Base-by-base conservation (phyloP, 2,888 invertebrate species). In the Acronicta aceris region DNA sequence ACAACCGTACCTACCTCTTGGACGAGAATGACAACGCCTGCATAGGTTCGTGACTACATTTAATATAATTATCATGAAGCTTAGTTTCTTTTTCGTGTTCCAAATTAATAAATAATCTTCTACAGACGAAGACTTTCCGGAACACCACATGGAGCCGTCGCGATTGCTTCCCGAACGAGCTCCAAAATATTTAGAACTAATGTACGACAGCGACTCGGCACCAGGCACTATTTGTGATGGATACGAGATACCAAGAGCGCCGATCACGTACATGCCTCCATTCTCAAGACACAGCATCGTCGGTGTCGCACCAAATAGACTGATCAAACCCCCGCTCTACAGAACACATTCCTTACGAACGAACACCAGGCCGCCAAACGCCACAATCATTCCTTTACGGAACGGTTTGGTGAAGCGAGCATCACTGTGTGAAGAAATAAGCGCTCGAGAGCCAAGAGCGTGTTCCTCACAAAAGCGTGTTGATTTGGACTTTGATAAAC, bases 1-100 rank as follows among this genome's bases (percentile, higher is more conserved):
- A 96, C 95, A 97, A 97, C 95, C 96, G 96, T 94, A 96, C 96
- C 92, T 97, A 97, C 95, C 96, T 97, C 94, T 96, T 96, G 87
- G 97, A 97, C 94, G 96, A 96, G 94, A 96, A 96, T 94, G 96
- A 95, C 94, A 96, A 96, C 92, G 87, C 93, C 82, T 90, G 82
- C 84, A 71, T 93, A 89, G 95, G 96, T 93, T 92, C 84, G 90
- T 95, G 68, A 65, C 43, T 54, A 52, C 50, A 56, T 60, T 54
- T 33, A 41, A 54, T 51, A 55, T n/a, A 57, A 5, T 50, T 25
- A 56, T 40, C 46, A 54, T 62, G 5, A 36, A 53, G 17, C n/a
- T 46, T 30, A 41, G 5, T 41, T 40, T 30, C 30, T 41, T 15
- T 12, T 16, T 13, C 0, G 15, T 15, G 8, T 13, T 41, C 12